Evolutionary conservation across 2,797 vertebrate species (phyloP).

Genomic region (Micrastur ruficollis): DNA sequence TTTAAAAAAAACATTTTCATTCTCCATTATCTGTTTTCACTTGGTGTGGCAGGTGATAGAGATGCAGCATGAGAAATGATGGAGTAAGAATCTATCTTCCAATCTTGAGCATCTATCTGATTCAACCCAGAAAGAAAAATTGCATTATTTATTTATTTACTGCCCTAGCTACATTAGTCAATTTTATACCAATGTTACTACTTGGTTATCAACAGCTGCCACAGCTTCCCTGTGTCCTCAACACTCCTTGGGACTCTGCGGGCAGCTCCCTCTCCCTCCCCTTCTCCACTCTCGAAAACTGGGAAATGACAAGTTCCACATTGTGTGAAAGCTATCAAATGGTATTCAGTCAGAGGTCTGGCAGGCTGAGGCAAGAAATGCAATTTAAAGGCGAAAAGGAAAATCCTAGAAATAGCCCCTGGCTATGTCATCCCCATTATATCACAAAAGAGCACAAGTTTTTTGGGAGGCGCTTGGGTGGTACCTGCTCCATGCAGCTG

Average conservation of each 20-base stretch:
- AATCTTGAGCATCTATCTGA: background rate
- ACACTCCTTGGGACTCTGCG: fast-evolving
- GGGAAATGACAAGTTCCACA: background rate
- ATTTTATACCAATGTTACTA: background rate
- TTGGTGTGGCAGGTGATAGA: background rate
- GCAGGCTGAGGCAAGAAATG: background rate
- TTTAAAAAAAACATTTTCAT: background rate
- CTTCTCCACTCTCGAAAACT: background rate
- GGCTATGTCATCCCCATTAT: background rate
- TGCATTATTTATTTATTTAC: background rate
- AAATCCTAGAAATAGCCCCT: background rate
- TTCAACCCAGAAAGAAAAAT: background rate
- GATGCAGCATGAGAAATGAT: background rate
- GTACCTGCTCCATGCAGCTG: background rate
- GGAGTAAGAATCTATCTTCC: background rate
- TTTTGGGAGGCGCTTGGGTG: background rate
- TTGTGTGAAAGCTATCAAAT: background rate
- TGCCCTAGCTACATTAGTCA: background rate
- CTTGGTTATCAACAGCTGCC: background rate
- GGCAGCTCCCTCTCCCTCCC: background rate
- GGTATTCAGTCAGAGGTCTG: background rate
- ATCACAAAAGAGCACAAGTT: fast-evolving
- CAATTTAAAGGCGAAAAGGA: background rate
- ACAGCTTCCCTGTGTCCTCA: background rate
- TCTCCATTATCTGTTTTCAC: background rate